Evolutionary conservation across 2,888 invertebrate species (phyloP), one percentile per base, ranked within the genome.

Genomic region (Priocnemis perturbator): DNA sequence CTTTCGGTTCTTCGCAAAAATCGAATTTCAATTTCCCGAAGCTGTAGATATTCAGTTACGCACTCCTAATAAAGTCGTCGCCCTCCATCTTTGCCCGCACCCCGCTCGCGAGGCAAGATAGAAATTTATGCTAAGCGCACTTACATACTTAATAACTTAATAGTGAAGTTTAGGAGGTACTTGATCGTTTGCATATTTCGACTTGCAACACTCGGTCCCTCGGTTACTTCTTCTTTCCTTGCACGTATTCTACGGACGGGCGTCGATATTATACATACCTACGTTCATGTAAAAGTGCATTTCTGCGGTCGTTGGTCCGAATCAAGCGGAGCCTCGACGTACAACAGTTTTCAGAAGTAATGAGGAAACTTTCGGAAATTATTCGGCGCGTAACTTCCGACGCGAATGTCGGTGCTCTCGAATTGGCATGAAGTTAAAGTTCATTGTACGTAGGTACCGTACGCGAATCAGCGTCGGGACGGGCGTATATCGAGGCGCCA

Each of bases 81-180:
- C 4, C 52, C 20, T n/a, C 50, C 23, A 44, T 20, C 44, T 14
- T 26, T 55, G 21, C 26, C 23, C 3, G 17, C 47, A 53, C 45
- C 52, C 19, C 17, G 4, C 19, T 44, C 30, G 53, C 45, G 30
- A 9, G 48, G 53, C 56, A 58, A 59, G 66, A 60, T 67, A 71
- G 67, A 74, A 79, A 79, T 76, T 75, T 78, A 78, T 78, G 80
- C 73, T 79, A 77, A 79, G 71, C 65, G 66, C 76, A 67, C 73
- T 76, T 73, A 72, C 69, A 67, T 62, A 73, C 71, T 79, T 79
- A 69, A 67, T 69, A 73, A 79, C 73, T 79, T 76, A 80, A 80
- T 76, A 80, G 76, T 64, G 67, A 69, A 78, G 67, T 80, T 80
- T 44, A 19, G 30, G 73, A 61, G 59, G 69, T 64, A 69, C 69